Evolutionary conservation across 2,888 invertebrate genomes (phyloP).

Genomic region (Rhagophthalmus giganteus): DNA sequence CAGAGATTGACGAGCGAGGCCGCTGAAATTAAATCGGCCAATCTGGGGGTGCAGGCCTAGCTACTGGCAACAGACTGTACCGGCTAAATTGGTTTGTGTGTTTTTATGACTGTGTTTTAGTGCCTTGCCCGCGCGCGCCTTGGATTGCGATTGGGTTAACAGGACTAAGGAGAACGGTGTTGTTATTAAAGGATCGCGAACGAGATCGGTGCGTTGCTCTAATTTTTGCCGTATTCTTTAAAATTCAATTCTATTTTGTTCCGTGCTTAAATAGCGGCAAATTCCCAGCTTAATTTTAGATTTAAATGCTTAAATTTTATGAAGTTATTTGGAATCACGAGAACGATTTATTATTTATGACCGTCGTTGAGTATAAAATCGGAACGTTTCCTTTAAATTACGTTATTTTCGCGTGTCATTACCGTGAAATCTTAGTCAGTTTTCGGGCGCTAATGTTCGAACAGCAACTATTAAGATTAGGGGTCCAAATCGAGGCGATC

Average conservation of each 20-base stretch:
- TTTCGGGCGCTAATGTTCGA: too few species aligned
- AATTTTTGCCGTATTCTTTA: slow-evolving; percentile 8
- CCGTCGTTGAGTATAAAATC: too few species aligned
- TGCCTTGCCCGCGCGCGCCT: slow-evolving; percentile 55
- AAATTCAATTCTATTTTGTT: not conserved
- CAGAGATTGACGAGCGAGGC: slow-evolving; percentile 52
- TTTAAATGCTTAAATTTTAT: too few species aligned
- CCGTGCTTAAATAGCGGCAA: not conserved
- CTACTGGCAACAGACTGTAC: slow-evolving; percentile 54
- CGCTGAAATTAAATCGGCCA: slow-evolving; percentile 54
- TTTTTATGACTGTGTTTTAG: slow-evolving; percentile 59
- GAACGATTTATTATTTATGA: too few species aligned
- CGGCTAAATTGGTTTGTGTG: slow-evolving; percentile 58
- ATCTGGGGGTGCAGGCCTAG: slow-evolving; percentile 40
- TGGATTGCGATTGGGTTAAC: slow-evolving; percentile 56
- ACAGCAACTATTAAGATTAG: too few species aligned
- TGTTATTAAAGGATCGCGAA: slow-evolving; percentile 37
- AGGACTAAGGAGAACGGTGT: slow-evolving; percentile 51
- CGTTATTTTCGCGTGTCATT: too few species aligned
- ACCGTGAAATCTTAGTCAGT: too few species aligned
- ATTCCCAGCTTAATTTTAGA: too few species aligned
- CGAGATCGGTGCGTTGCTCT: slow-evolving; percentile 10
- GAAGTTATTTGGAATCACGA: too few species aligned
- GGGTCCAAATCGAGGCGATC: too few species aligned
- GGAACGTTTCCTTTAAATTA: too few species aligned